Evolutionary conservation across 2,888 invertebrate species (phyloP), one percentile per base, ranked within the genome.

Genomic region (Plebejus anna): DNA sequence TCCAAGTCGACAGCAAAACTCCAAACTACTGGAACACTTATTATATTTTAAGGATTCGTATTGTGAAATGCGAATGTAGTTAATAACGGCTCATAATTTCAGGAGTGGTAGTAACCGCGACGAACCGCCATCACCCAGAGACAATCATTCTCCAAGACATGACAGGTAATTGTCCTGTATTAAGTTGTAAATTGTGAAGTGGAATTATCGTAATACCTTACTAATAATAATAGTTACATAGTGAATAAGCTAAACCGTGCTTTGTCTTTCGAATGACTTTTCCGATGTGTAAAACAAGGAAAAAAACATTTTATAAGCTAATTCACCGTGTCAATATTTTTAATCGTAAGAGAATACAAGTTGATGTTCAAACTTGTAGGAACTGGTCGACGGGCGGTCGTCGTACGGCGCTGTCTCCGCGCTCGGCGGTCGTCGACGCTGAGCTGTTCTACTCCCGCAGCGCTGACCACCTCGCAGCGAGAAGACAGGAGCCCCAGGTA

Each of bases 41-140:
- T 42, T 1, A 42, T 42, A 22, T 22, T 22, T 42, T 1, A 9
- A 42, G 9, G 1, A 9, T 42, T 42, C 9, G 42, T 42, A 42
- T 42, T 22, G 22, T 22, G 47, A 47, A 47, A 47, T 22, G 9
- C 3, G 9, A 47, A 9, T 47, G 11, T 47, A 11, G 13, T 55
- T 55, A 66, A 4, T 66, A 66, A 66, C 4, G 1, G 3, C 0
- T 0, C 1, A 2, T 36, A 16, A 71, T n/a, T 55, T 89, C 77
- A 84, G 82, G 73, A 84, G 85, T 66, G 81, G 83, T 0, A 80
- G 80, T 4, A 77, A 80, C 32, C 82, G 84, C 7, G 91, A 92
- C 76, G 93, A 92, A 78, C 92, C 93, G 0, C 90, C 92, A 0
- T 92, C 92, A 0, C 92, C 93, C 0, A 80, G 92, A 0, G 92